Evolutionary conservation across 2,888 invertebrate genomes (phyloP).

Genomic region (Cylindroiulus punctatus): DNA sequence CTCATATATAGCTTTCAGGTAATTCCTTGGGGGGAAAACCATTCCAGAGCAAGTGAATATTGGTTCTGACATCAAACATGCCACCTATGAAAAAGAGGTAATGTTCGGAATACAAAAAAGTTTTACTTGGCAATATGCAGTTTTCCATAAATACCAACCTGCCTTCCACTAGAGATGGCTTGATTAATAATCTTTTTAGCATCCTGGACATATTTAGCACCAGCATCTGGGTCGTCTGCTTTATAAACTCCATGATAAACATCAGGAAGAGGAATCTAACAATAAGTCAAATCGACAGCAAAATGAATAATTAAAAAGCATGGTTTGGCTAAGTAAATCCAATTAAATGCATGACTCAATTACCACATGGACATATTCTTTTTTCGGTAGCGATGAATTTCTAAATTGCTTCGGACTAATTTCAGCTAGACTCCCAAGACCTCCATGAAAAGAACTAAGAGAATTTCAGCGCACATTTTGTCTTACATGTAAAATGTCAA

Average conservation of each 20-base stretch:
- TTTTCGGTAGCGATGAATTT: not conserved
- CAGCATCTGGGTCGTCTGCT: slow-evolving; percentile 60
- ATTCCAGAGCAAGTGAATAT: slow-evolving; percentile 47
- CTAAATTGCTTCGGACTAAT: slow-evolving; percentile 10
- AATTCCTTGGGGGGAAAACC: slow-evolving; percentile 47
- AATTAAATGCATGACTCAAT: not conserved
- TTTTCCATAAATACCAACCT: slow-evolving; percentile 58
- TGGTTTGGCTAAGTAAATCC: too few species aligned
- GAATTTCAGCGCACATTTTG: not conserved
- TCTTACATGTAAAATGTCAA: not conserved
- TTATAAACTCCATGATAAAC: slow-evolving; percentile 61
- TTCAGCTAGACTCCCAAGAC: slow-evolving; percentile 22
- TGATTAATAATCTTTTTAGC: slow-evolving; percentile 60
- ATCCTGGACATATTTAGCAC: slow-evolving; percentile 61
- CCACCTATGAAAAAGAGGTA: not conserved
- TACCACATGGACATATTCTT: slow-evolving; percentile 45
- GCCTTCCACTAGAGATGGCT: slow-evolving; percentile 59
- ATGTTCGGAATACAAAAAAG: not conserved
- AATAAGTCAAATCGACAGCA: not conserved
- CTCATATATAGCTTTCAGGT: slow-evolving; percentile 47
- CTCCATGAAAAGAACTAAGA: slow-evolving; percentile 37
- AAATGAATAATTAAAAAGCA: too few species aligned
- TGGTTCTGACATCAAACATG: slow-evolving; percentile 10
- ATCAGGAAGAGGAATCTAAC: slow-evolving; percentile 62
- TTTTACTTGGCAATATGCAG: not conserved